Evolutionary conservation across 2,888 invertebrate genomes (phyloP), one percentile per base, ranked within the genome.

Genomic region (Cancer borealis): DNA sequence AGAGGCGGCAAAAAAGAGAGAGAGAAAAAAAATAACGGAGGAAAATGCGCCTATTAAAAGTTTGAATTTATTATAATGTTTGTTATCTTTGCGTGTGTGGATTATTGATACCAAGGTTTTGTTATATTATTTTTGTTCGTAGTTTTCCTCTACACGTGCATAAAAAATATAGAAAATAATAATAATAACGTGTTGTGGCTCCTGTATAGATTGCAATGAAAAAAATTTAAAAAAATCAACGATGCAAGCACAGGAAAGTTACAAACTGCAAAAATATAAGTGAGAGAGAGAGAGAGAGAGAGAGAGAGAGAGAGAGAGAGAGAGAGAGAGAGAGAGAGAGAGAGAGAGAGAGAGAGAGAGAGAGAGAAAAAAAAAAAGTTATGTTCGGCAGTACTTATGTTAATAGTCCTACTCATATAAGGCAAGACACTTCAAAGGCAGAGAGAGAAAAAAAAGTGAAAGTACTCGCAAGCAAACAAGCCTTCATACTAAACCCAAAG

Each of bases 321-420:
- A 39, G 39, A 39, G 39, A 39, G 39, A 39, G 39, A 39, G 39
- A 39, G 39, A 39, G 39, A 39, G 39, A 39, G 39, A 39, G 39
- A 39, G 39, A 39, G 39, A 39, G 39, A 39, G 39, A 39, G 39
- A 39, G 39, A 39, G 39, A 39, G 39, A 39, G 39, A 39, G 39
- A 39, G 39, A 39, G 39, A 66, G 21, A 66, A 6, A n/a, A 14
- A 39, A 14, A 30, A 84, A 17, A 17, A 14, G 84, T 17, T 0
- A 39, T 84, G 10, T 84, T 84, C 84, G 39, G 84, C 84, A 39
- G 39, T n/a, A 84, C 39, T 84, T 84, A 84, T 39, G 84, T 84
- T 39, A 84, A 84, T 84, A 39, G 14, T 39, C 30, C 39, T 39
- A 4, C 10, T 14, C 39, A 84, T 79, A 79, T 26, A 84, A 84